A percentile compares a stretch with the other conserved stretches of the same genome.
Evolutionary conservation across 30 jellyfish, hydroid and myxozoan genomes (phyloP).

Genomic region (Morbakka virulenta): DNA sequence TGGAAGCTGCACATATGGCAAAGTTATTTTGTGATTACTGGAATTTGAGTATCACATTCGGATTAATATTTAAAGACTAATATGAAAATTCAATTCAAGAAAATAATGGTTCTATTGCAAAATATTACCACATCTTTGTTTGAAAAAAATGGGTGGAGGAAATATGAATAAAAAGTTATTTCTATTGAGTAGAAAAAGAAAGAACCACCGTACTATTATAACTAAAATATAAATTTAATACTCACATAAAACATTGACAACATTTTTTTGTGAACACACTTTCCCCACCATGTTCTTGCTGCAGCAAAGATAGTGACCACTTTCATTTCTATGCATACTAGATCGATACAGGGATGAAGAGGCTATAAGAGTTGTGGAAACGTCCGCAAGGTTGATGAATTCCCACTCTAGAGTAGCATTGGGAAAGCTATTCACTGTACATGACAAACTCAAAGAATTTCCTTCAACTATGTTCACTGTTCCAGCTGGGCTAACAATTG

Average conservation of each 20-base stretch:
- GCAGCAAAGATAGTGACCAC: background rate
- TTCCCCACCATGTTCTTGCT: background rate
- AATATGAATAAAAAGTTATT: too few species aligned
- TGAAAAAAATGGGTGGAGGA: too few species aligned
- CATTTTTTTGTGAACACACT: background rate
- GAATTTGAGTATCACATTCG: too few species aligned
- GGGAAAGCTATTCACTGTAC: background rate
- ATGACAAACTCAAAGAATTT: background rate
- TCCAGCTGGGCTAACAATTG: background rate
- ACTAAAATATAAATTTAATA: too few species aligned
- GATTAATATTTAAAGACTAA: too few species aligned
- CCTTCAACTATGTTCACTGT: background rate
- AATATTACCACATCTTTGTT: too few species aligned
- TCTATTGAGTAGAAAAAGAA: too few species aligned
- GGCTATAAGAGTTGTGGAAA: background rate
- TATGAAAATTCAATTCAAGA: background rate
- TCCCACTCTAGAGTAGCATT: background rate
- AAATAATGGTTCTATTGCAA: too few species aligned
- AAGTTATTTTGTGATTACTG: too few species aligned
- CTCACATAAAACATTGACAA: background rate
- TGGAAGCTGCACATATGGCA: too few species aligned
- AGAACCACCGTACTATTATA: too few species aligned
- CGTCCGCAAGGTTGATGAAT: background rate
- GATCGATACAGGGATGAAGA: background rate
- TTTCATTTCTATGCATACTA: background rate